A percentile compares a stretch with the other conserved stretches of the same genome.
These are phyloP conservation scores for Eolophus roseicapilla DNA, from an alignment of 2,113 vertebrate genomes.

Conservation along the genomic window DNA sequence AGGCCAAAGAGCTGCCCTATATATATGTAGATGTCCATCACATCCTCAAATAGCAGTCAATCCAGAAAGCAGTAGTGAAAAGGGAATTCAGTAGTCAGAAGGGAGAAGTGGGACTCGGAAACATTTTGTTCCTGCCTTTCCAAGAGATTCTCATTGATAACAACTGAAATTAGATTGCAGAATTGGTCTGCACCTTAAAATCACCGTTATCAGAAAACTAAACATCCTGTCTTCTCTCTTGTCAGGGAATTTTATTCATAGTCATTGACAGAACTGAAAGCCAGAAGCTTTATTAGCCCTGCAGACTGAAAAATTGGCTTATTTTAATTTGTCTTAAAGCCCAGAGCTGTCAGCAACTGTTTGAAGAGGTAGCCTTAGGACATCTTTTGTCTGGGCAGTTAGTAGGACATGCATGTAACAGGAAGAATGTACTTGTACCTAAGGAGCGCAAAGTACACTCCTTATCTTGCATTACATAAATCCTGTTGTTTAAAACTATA, in stretches of 20 bases:
- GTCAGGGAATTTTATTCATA: conserved; percentile 32
- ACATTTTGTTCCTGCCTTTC: not conserved
- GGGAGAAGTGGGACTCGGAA: not conserved
- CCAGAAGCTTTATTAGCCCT: conserved; percentile 32
- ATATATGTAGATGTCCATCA: not conserved
- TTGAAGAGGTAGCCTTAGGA: conserved; percentile 40
- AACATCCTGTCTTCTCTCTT: not conserved
- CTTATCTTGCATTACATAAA: not conserved
- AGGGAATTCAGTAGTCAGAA: not conserved
- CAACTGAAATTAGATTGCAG: not conserved
- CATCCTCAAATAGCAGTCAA: not conserved
- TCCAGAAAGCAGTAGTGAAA: not conserved
- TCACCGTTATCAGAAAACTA: conserved; percentile 30
- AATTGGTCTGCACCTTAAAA: conserved; percentile 22
- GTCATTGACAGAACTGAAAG: conserved; percentile 21
- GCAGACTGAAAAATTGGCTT: conserved; percentile 39
- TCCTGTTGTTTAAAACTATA: conserved; percentile 1
- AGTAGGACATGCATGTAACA: not conserved
- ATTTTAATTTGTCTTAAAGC: conserved; percentile 16
- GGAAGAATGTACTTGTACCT: not conserved
- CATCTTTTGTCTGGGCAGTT: conserved; percentile 25
- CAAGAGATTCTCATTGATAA: not conserved
- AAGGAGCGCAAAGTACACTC: not conserved
- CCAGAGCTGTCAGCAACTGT: conserved; percentile 24
- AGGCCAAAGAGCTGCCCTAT: not conserved